phyloP scores from a whole-genome alignment of 2,797 vertebrate genomes.

The Paramormyrops hopkinsi region DNA sequence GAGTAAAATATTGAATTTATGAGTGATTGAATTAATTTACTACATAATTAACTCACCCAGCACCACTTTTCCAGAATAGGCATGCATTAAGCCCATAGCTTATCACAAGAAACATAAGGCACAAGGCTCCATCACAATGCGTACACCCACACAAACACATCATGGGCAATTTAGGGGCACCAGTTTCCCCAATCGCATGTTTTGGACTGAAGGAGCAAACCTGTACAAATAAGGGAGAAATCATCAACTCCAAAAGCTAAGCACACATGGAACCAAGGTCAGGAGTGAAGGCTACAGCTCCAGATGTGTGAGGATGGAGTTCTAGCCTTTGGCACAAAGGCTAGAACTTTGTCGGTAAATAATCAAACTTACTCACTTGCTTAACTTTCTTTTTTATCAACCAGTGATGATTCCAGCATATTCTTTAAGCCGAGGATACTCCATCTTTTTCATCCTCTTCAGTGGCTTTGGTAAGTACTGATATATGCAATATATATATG shows the following conservation, averaged over 20 bases:
- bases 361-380: background rate
- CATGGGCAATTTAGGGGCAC: background rate
- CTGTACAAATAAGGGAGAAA: background rate
- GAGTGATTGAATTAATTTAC: background rate
- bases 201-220: background rate
- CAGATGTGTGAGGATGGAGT: background rate
- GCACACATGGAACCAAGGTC: background rate
- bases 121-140: background rate
- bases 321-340: background rate
- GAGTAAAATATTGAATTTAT: background rate
- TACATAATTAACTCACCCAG: background rate
- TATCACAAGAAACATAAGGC: background rate
- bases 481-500: background rate
- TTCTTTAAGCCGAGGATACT: conserved; percentile 73
- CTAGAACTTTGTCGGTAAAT: background rate
- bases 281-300: background rate
- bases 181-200: background rate
- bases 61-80: background rate
- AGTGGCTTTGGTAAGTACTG: conserved; percentile 78
- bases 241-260: background rate
- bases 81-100: background rate
- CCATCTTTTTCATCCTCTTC: conserved; percentile 84
- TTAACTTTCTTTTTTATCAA: background rate
- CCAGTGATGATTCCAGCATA: conserved; percentile 92
- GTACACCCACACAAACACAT: background rate